phyloP scores from a whole-genome alignment of 2,113 vertebrate genomes.

The Monopterus albus region DNA sequence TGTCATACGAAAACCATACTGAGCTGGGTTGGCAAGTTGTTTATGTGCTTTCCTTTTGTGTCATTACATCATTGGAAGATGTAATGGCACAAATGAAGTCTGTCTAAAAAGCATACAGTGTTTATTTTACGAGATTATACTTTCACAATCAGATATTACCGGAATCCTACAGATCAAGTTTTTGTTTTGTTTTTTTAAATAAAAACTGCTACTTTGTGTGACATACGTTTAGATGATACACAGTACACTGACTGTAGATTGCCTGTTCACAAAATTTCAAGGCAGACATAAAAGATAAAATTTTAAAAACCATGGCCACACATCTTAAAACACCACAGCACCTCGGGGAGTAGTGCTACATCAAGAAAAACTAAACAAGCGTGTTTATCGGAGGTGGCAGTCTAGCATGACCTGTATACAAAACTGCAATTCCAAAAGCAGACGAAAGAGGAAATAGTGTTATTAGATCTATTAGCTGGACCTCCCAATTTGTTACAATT shows the following conservation, averaged over 20 bases:
- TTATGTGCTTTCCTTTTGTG: slow-evolving; percentile 38
- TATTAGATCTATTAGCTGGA: slow-evolving; percentile 1
- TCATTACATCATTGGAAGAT: slow-evolving; percentile 32
- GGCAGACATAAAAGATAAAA: slow-evolving; percentile 5
- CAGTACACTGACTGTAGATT: neutral
- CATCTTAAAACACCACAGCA: slow-evolving; percentile 29
- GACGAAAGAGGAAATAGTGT: neutral
- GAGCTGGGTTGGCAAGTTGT: slow-evolving; percentile 44
- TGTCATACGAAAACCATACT: slow-evolving; percentile 31
- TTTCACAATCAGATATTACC: neutral
- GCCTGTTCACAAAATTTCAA: neutral
- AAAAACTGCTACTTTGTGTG: neutral
- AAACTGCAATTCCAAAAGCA: neutral
- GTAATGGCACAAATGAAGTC: neutral
- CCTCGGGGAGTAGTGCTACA: slow-evolving; percentile 41
- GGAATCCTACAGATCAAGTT: neutral
- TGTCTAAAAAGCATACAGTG: no score
- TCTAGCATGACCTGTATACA: slow-evolving; percentile 12
- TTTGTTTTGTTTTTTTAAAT: slow-evolving; percentile 4
- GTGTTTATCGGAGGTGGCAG: slow-evolving; percentile 14
- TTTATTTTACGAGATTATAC: no score
- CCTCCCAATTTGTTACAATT: slow-evolving; percentile 7
- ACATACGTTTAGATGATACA: neutral
- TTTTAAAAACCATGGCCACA: slow-evolving; percentile 12
- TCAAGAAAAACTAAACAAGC: slow-evolving; percentile 25